Evolutionary conservation across 2,888 invertebrate genomes (phyloP), one percentile per base, ranked within the genome.

Genomic region (Eustalomyia histrio): DNA sequence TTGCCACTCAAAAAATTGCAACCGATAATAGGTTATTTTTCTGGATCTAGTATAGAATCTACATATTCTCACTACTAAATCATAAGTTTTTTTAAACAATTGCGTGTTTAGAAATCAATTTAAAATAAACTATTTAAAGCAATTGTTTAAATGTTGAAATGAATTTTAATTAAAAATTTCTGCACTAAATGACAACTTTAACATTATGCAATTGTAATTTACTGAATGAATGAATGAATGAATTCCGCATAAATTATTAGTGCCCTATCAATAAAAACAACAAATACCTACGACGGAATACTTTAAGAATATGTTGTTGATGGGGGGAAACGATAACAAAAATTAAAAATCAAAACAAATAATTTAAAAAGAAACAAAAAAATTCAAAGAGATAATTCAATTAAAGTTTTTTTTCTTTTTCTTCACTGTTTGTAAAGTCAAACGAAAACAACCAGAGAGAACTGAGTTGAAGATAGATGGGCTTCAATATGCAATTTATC

Each of bases 341-440:
- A 68, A 64, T 43, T 33, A 17, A 64, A 58, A 74, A 69, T 61
- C 67, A 72, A 71, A 76, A 76, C 71, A 64, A 79, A 75, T 47
- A 58, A 61, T 33, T 73, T 18, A 79, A 57, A 65, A n/a, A n/a
- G n/a, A n/a, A n/a, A n/a, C n/a, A n/a, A n/a, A n/a, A n/a, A 67
- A 29, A 16, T 9, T 55, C 17, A 61, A 63, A 68, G 57, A 68
- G 21, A 60, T 74, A 79, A 69, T 74, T 74, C 68, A 74, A 79
- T 52, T 74, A 79, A 69, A 67, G 35, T 52, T 63, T 73, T 7
- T 29, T 53, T 60, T 53, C 43, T 63, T 73, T 7, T 29, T 53
- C 65, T 53, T 58, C 3, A 14, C 12, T 47, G 43, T 53, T 53
- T 60, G 18, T 21, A 16, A 24, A 63, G 61, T 50, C 63, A 50